phyloP scores from a whole-genome alignment of 2,888 invertebrate genomes.

The Cosmia pyralina region DNA sequence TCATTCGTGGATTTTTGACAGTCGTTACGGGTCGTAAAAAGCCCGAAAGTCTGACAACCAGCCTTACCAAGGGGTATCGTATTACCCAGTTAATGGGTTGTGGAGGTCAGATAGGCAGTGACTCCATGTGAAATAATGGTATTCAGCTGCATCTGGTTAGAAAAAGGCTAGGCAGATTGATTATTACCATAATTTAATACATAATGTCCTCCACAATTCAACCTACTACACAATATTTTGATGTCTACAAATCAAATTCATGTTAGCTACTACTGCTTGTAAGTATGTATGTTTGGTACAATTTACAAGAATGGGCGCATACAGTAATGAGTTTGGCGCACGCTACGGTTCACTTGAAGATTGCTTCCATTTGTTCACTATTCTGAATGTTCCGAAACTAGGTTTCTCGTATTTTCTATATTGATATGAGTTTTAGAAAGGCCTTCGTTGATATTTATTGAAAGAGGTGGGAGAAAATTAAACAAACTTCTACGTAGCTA shows the following conservation, averaged over 20 bases:
- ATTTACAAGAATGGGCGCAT: conserved; percentile 67
- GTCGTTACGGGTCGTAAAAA: too few species aligned
- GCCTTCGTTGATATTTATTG: not conserved
- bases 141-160: too few species aligned
- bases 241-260: conserved; percentile 48
- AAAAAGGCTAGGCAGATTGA: too few species aligned
- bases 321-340: conserved; percentile 69
- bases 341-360: conserved; percentile 62
- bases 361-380: conserved; percentile 21
- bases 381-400: conserved; percentile 25
- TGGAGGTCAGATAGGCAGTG: too few species aligned
- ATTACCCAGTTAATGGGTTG: too few species aligned
- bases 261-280: conserved; percentile 19
- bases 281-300: conserved; percentile 54
- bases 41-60: too few species aligned
- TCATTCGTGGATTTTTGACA: too few species aligned
- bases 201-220: conserved; percentile 1
- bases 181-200: not conserved
- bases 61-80: too few species aligned
- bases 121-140: too few species aligned
- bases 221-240: conserved; percentile 12
- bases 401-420: conserved; percentile 13
- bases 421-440: not conserved
- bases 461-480: too few species aligned
- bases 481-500: not conserved